A percentile compares a stretch with the other conserved stretches of the same genome.
Evolutionary conservation across 1,140 invertebrate genomes (phyloP).

Genomic region (Holcopasites calliopsidis): DNA sequence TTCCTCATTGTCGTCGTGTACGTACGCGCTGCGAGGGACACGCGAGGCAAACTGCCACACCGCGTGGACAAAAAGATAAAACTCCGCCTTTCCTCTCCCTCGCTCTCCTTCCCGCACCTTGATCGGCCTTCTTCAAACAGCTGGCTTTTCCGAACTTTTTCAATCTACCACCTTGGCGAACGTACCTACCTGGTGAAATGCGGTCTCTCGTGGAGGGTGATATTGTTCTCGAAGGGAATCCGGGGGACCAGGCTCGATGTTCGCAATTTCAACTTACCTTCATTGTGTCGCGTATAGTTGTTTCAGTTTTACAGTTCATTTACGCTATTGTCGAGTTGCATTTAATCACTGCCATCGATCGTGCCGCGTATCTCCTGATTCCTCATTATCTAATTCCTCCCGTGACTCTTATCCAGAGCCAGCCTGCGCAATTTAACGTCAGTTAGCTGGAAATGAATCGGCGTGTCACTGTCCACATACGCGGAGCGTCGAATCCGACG

Average conservation of each 20-base stretch:
- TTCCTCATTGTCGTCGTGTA: conserved; percentile 57
- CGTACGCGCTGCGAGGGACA: conserved; percentile 48
- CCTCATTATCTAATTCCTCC: too few species aligned
- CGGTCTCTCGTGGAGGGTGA: not conserved
- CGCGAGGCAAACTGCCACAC: conserved; percentile 30
- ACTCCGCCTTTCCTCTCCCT: not conserved
- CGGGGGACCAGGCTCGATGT: not conserved
- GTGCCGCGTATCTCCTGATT: too few species aligned
- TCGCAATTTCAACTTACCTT: not conserved
- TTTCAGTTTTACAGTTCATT: too few species aligned
- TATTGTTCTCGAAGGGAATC: not conserved
- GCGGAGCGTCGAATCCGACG: not conserved
- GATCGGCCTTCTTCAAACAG: conserved; percentile 16
- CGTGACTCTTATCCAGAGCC: not conserved
- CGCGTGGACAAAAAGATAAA: not conserved
- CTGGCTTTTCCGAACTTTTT: conserved; percentile 22
- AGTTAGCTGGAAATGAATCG: not conserved
- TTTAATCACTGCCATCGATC: too few species aligned
- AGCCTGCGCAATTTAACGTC: not conserved
- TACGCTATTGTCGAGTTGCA: too few species aligned
- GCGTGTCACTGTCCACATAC: not conserved
- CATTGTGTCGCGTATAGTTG: not conserved
- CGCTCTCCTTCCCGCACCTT: not conserved
- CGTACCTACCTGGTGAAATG: conserved; percentile 3
- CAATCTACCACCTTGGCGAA: not conserved